Evolutionary conservation across 1,140 invertebrate genomes (phyloP).

Genomic region (Laupala kohalensis): DNA sequence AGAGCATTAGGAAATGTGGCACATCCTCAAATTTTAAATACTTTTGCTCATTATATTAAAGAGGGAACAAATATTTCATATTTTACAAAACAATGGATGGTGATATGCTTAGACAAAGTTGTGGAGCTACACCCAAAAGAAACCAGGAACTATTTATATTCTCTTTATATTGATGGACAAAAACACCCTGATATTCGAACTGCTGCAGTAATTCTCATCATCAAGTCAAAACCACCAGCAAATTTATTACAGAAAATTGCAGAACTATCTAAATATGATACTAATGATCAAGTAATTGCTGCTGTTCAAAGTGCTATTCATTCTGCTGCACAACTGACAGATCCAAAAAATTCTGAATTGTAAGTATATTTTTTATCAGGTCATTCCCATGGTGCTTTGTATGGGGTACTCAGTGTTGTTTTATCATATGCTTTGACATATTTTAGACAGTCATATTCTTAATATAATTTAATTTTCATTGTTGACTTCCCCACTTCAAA

Average conservation of each 20-base stretch:
- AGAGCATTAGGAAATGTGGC: constrained; percentile 45
- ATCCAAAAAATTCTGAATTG: constrained; percentile 13
- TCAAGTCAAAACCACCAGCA: constrained; percentile 40
- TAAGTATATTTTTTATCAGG: constrained; percentile 14
- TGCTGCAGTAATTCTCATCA: constrained; percentile 41
- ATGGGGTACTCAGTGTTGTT: too few species aligned
- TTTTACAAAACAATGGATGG: constrained; percentile 45
- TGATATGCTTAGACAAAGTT: constrained; percentile 36
- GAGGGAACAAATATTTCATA: constrained; percentile 33
- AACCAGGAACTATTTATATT: constrained; percentile 41
- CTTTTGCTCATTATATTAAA: constrained; percentile 52
- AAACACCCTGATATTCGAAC: constrained; percentile 49
- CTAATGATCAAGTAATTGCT: constrained; percentile 42
- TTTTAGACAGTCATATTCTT: too few species aligned
- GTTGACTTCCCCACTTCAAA: too few species aligned
- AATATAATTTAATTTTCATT: too few species aligned
- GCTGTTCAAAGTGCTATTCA: constrained; percentile 42
- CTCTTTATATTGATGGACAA: constrained; percentile 45
- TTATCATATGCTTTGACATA: too few species aligned
- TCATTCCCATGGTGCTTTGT: neutral
- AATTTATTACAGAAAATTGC: constrained; percentile 53
- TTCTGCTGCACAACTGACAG: constrained; percentile 29
- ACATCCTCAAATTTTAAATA: constrained; percentile 39
- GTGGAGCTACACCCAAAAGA: constrained; percentile 31
- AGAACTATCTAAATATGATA: constrained; percentile 45